Evolutionary conservation across 2,888 invertebrate species (phyloP).

Genomic region (Hesperia comma): DNA sequence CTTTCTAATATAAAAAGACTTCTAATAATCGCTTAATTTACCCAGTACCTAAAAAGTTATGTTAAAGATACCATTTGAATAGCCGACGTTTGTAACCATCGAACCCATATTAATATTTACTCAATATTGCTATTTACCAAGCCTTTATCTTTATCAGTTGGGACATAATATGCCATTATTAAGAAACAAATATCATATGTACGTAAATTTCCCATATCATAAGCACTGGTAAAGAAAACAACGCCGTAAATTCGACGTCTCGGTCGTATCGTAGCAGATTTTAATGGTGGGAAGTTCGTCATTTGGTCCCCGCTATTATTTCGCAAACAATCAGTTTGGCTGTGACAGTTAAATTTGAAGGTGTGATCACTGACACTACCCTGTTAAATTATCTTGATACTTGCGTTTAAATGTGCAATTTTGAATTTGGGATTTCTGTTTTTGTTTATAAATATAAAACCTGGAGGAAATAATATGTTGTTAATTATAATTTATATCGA

Average conservation of each 20-base stretch:
- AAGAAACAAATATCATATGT: background rate
- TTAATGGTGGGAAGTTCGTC: slow-evolving; percentile 53
- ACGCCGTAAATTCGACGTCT: slow-evolving; percentile 12
- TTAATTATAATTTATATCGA: no score
- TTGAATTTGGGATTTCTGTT: no score
- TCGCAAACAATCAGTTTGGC: slow-evolving; percentile 53
- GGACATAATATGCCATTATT: background rate
- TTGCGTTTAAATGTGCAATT: slow-evolving; percentile 30
- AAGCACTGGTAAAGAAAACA: slow-evolving; percentile 2
- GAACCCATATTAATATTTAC: no score
- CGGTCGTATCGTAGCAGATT: slow-evolving; percentile 32
- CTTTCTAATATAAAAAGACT: no score
- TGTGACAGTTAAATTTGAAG: slow-evolving; percentile 63
- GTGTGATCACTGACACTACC: slow-evolving; percentile 47
- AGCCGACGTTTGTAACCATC: no score
- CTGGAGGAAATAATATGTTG: no score
- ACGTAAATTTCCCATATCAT: background rate
- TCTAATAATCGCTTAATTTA: no score
- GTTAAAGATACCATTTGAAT: no score
- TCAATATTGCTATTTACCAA: no score
- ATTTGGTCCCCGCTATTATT: slow-evolving; percentile 55
- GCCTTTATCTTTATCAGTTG: background rate
- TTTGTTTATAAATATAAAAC: no score
- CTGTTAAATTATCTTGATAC: slow-evolving; percentile 45
- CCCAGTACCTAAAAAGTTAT: no score